Percentiles rank a stretch among this genome's conserved stretches.
Evolutionary conservation across 2,113 vertebrate species (phyloP).

Genomic region (Corydoras maculifer): DNA sequence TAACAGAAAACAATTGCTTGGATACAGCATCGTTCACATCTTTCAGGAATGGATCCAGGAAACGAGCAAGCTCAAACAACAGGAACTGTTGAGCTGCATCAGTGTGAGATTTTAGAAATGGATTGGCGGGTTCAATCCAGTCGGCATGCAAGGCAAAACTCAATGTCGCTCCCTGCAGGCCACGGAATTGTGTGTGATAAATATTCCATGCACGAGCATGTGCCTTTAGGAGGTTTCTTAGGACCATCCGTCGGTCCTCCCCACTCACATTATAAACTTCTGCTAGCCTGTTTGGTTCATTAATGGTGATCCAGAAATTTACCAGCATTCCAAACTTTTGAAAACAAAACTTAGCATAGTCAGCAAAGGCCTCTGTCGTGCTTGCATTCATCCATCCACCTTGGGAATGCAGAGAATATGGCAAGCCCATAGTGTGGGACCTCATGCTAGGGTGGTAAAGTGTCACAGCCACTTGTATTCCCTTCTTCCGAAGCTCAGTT

Average conservation of each 20-base stretch:
- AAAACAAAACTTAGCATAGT: slow-evolving; percentile 81
- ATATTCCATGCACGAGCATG: slow-evolving; percentile 80
- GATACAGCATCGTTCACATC: slow-evolving; percentile 30
- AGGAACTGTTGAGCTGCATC: slow-evolving; percentile 77
- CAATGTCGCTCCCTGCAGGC: slow-evolving; percentile 64
- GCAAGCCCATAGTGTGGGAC: slow-evolving; percentile 70
- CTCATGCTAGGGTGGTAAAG: slow-evolving; percentile 80
- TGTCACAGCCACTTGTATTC: slow-evolving; percentile 70
- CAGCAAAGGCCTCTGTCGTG: slow-evolving; percentile 72
- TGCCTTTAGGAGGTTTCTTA: slow-evolving; percentile 80
- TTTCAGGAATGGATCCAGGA: slow-evolving; percentile 81
- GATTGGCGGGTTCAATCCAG: slow-evolving; percentile 89
- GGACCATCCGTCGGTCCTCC: slow-evolving; percentile 67
- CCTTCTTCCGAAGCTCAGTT: slow-evolving; percentile 70
- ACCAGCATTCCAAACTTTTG: slow-evolving; percentile 78
- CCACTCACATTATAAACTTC: slow-evolving; percentile 65
- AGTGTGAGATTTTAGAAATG: slow-evolving; percentile 69
- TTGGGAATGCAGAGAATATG: slow-evolving; percentile 57
- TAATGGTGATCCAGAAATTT: slow-evolving; percentile 88
- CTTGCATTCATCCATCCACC: slow-evolving; percentile 83
- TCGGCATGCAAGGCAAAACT: slow-evolving; percentile 84
- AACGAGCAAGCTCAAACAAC: slow-evolving; percentile 83
- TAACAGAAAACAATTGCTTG: slow-evolving; percentile 68
- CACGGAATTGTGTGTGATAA: slow-evolving; percentile 65
- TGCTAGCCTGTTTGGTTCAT: slow-evolving; percentile 83